A percentile compares a stretch with the other conserved stretches of the same genome.
Evolutionary conservation across 2,888 invertebrate species (phyloP).

Genomic region (Phengaris alcon): DNA sequence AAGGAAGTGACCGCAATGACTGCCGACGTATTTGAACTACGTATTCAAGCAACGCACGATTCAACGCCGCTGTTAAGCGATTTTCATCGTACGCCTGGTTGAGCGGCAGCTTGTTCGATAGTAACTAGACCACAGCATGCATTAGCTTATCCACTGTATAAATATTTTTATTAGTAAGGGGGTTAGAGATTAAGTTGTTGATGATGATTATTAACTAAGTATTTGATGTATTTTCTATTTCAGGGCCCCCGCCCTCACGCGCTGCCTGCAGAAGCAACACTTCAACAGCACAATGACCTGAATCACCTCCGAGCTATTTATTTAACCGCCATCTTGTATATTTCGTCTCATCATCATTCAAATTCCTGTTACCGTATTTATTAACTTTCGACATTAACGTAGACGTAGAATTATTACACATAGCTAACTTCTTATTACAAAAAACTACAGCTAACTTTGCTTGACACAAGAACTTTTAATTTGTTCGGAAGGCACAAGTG

Average conservation of each 20-base stretch:
- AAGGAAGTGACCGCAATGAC: no score
- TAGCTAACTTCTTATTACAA: neutral
- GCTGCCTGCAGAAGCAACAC: slow-evolving; percentile 66
- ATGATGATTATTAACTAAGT: slow-evolving; percentile 31
- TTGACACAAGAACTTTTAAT: neutral
- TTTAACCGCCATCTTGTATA: slow-evolving; percentile 58
- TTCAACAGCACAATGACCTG: slow-evolving; percentile 69
- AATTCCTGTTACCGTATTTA: slow-evolving; percentile 52
- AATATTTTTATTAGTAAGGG: no score
- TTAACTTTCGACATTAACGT: slow-evolving; percentile 31
- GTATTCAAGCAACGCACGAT: no score
- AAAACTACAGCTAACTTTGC: neutral
- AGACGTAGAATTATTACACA: slow-evolving; percentile 14
- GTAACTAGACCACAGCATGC: no score
- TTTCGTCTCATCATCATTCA: slow-evolving; percentile 52
- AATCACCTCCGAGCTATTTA: slow-evolving; percentile 47
- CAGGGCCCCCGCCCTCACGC: slow-evolving; percentile 73
- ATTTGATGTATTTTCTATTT: slow-evolving; percentile 46
- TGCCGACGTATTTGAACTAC: no score
- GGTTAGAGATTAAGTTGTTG: no score
- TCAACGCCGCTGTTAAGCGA: no score
- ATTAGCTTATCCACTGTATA: no score
- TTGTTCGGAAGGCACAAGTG: neutral
- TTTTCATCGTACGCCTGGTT: no score
- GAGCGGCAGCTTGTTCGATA: no score